A percentile compares a stretch with the other conserved stretches of the same genome.
phyloP scores from a whole-genome alignment of 2,888 invertebrate genomes.

The Chrysolina haemoptera region DNA sequence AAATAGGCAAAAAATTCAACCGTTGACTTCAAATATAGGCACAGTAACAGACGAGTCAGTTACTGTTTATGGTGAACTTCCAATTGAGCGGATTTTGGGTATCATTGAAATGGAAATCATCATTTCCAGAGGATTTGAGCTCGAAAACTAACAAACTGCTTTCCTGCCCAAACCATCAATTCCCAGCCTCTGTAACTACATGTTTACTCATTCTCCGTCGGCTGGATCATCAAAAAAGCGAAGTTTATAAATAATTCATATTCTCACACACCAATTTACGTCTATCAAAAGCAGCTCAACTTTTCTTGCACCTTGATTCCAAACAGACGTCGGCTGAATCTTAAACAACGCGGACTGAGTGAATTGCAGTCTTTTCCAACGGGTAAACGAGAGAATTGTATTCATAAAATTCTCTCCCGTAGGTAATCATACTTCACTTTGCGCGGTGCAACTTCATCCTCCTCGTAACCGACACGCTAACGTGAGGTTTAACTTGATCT shows the following conservation, averaged over 20 bases:
- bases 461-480: background rate
- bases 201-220: constrained; percentile 1
- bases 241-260: constrained; percentile 16
- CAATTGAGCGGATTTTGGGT: no score
- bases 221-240: background rate
- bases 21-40: no score
- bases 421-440: constrained; percentile 1
- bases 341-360: background rate
- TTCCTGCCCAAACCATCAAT: constrained; percentile 4
- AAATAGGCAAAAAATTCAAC: no score
- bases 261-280: constrained; percentile 14
- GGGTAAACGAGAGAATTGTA: background rate
- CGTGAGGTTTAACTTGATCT: background rate
- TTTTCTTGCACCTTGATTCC: constrained; percentile 7
- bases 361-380: background rate
- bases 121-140: no score
- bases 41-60: no score
- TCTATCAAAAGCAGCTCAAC: constrained; percentile 10
- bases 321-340: background rate
- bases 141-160: constrained; percentile 4
- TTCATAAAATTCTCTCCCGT: background rate
- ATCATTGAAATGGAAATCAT: no score
- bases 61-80: no score
- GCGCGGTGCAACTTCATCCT: background rate
- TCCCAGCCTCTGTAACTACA: background rate